Evolutionary conservation across 2,797 vertebrate genomes (phyloP).

Genomic region (Prionace glauca): DNA sequence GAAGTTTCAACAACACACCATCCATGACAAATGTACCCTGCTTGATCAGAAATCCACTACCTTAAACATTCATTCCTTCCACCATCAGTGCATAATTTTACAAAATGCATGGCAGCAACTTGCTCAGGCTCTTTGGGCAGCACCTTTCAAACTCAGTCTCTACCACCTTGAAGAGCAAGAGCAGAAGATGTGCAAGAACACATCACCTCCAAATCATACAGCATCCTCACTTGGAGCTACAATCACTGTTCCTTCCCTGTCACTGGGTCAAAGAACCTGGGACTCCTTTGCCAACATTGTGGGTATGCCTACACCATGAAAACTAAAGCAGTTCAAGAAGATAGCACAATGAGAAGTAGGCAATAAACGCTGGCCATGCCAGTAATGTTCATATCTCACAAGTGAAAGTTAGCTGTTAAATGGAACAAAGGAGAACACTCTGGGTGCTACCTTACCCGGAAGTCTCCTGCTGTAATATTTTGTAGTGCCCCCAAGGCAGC

Average conservation of each 20-base stretch:
- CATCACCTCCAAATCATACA: background rate
- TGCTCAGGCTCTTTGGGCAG: background rate
- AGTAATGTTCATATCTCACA: background rate
- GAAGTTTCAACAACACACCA: background rate
- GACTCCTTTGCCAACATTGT: background rate
- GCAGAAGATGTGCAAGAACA: background rate
- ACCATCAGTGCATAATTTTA: background rate
- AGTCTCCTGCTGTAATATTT: constrained; percentile 89
- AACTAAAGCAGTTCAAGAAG: background rate
- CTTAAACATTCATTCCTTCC: background rate
- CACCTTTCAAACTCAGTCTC: background rate
- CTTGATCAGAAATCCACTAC: background rate
- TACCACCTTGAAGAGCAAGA: background rate
- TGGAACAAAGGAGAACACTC: background rate
- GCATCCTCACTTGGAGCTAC: background rate
- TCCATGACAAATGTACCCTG: background rate
- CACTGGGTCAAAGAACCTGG: background rate
- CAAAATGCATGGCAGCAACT: background rate
- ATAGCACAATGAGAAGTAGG: background rate
- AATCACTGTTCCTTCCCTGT: background rate
- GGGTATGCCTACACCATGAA: background rate
- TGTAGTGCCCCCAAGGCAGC: constrained; percentile 83
- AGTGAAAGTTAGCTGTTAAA: background rate
- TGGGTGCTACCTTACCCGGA: constrained; percentile 59
- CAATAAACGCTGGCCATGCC: background rate